These are phyloP conservation scores for Stigmatopora argus DNA, from an alignment of 2,113 vertebrate genomes.

Conservation along the genomic window DNA sequence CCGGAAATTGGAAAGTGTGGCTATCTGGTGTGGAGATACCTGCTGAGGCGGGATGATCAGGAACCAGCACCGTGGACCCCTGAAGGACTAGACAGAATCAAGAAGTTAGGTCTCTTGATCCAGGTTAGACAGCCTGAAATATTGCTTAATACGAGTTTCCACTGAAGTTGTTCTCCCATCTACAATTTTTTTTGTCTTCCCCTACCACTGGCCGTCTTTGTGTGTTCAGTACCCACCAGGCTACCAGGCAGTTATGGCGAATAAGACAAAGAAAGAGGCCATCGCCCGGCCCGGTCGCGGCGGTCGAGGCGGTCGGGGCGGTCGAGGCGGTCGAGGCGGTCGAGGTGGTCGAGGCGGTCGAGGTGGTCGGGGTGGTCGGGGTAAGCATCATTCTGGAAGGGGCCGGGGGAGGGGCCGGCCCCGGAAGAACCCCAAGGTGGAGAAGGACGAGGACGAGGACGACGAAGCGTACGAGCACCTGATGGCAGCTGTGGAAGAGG, in stretches of 20 bases:
- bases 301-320: constrained; percentile 56
- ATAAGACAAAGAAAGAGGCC: constrained; percentile 87
- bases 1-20: constrained; percentile 97
- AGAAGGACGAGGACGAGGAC: constrained; percentile 52
- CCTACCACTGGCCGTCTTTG: too few species aligned
- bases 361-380: constrained; percentile 52
- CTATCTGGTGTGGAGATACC: constrained; percentile 95
- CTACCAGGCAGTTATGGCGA: constrained; percentile 90
- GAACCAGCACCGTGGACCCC: constrained; percentile 96
- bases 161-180: background rate
- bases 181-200: too few species aligned
- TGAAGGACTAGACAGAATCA: constrained; percentile 86
- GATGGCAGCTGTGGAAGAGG: constrained; percentile 35
- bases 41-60: constrained; percentile 90
- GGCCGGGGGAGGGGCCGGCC: constrained; percentile 63
- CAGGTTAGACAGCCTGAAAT: constrained; percentile 74
- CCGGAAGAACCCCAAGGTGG: constrained; percentile 61
- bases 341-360: constrained; percentile 39
- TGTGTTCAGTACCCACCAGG: constrained; percentile 86
- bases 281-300: constrained; percentile 55
- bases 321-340: constrained; percentile 36
- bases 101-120: constrained; percentile 85
- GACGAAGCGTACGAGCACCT: constrained; percentile 42
- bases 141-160: background rate
- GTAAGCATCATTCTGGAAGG: constrained; percentile 69